Conservation (phyloP, 2,797 vertebrate genomes). For the Sebastolobus altivelis region DNA sequence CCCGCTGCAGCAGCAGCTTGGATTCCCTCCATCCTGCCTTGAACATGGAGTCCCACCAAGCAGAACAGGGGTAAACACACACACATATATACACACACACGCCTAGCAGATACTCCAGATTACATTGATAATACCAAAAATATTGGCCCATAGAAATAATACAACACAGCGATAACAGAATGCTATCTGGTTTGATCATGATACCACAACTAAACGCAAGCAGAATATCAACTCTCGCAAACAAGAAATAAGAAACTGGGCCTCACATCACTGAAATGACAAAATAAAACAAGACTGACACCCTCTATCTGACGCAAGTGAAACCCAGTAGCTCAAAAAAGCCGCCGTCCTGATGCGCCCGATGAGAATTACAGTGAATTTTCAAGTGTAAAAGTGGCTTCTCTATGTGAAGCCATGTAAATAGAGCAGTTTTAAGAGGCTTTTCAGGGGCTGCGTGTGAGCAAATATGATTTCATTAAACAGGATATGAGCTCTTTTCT, state of each 20-base stretch:
- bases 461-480: conserved; percentile 81
- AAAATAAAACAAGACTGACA: conserved; percentile 65
- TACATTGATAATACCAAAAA: conserved; percentile 83
- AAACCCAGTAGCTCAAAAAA: conserved; percentile 45
- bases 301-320: conserved; percentile 45
- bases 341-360: conserved; percentile 12
- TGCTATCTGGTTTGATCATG: conserved; percentile 76
- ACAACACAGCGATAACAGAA: conserved; percentile 80
- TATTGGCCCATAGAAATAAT: conserved; percentile 88
- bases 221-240: conserved; percentile 79
- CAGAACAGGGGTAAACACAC: conserved; percentile 67
- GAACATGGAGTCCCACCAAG: conserved; percentile 69
- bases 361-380: conserved; percentile 45
- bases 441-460: conserved; percentile 60
- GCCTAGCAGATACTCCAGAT: conserved; percentile 84
- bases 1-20: conserved; percentile 19
- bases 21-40: conserved; percentile 48
- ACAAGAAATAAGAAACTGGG: conserved; percentile 76
- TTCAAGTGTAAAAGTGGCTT: conserved; percentile 49
- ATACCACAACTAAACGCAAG: conserved; percentile 73
- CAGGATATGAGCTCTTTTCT: conserved; percentile 79
- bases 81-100: conserved; percentile 37
- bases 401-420: conserved; percentile 69
- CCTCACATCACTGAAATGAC: conserved; percentile 61
- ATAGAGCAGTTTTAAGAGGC: conserved; percentile 77